Conservation (phyloP, 2,888 invertebrate species). For the Stenurella melanura region DNA sequence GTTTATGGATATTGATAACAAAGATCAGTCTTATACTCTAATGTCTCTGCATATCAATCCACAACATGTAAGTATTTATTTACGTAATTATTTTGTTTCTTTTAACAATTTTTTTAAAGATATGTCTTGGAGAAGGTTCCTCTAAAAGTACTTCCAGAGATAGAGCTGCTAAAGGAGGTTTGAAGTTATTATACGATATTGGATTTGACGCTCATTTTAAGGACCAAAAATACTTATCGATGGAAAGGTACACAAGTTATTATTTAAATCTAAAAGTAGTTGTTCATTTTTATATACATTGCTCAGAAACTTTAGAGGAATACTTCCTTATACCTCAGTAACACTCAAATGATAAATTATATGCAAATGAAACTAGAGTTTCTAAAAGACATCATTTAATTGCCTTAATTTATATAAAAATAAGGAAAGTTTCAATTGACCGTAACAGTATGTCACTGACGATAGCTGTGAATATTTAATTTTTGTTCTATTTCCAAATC, state of each 20-base stretch:
- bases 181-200: slow-evolving; percentile 58
- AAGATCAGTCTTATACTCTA: slow-evolving; percentile 55
- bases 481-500: too few relatives aligned
- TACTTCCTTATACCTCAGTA: too few relatives aligned
- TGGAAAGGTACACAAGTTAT: slow-evolving; percentile 44
- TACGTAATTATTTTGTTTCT: background rate
- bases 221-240: slow-evolving; percentile 29
- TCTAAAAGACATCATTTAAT: too few relatives aligned
- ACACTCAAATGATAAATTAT: too few relatives aligned
- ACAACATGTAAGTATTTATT: slow-evolving; percentile 58
- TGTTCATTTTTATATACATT: too few relatives aligned
- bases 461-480: too few relatives aligned
- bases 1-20: slow-evolving; percentile 57
- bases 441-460: too few relatives aligned
- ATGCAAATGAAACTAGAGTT: too few relatives aligned
- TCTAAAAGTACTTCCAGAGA: slow-evolving; percentile 58
- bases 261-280: background rate
- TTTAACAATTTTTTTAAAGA: slow-evolving; percentile 51
- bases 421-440: too few relatives aligned
- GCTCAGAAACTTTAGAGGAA: too few relatives aligned
- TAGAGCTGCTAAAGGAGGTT: slow-evolving; percentile 58
- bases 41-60: slow-evolving; percentile 61
- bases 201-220: slow-evolving; percentile 48
- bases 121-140: slow-evolving; percentile 63
- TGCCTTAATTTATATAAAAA: too few relatives aligned